phyloP scores from a whole-genome alignment of 2,113 vertebrate species.

The Hyperopisus bebe region DNA sequence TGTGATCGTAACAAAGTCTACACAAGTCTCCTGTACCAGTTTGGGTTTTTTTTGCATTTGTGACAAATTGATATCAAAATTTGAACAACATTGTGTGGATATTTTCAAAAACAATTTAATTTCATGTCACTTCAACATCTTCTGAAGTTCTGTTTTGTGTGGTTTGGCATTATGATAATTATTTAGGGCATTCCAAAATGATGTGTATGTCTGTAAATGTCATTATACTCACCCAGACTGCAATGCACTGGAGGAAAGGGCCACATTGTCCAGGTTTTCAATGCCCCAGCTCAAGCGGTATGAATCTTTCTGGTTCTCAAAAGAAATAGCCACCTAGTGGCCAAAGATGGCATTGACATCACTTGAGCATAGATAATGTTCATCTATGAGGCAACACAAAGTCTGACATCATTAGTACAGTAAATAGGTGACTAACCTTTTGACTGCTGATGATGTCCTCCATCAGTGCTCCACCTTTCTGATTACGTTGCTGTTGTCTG shows the following conservation, averaged over 20 bases:
- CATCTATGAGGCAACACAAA: background rate
- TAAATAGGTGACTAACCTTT: slow-evolving; percentile 61
- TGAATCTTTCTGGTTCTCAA: slow-evolving; percentile 78
- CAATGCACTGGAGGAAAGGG: slow-evolving; percentile 84
- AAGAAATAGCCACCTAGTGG: slow-evolving; percentile 73
- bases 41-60: no score
- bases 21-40: background rate
- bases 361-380: background rate
- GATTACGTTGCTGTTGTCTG: slow-evolving; percentile 73
- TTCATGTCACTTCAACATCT: background rate
- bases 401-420: background rate
- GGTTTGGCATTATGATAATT: background rate
- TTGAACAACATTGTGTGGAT: background rate
- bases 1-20: background rate
- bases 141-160: background rate
- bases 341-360: background rate
- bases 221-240: slow-evolving; percentile 82
- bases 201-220: background rate
- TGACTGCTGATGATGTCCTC: slow-evolving; percentile 82
- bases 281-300: slow-evolving; percentile 89
- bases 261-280: slow-evolving; percentile 91
- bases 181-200: background rate
- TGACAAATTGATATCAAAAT: background rate
- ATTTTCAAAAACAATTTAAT: background rate
- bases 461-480: slow-evolving; percentile 76